These are phyloP conservation scores for Platysternon megacephalum DNA, from an alignment of 2,113 vertebrate species.

Conservation along the genomic window DNA sequence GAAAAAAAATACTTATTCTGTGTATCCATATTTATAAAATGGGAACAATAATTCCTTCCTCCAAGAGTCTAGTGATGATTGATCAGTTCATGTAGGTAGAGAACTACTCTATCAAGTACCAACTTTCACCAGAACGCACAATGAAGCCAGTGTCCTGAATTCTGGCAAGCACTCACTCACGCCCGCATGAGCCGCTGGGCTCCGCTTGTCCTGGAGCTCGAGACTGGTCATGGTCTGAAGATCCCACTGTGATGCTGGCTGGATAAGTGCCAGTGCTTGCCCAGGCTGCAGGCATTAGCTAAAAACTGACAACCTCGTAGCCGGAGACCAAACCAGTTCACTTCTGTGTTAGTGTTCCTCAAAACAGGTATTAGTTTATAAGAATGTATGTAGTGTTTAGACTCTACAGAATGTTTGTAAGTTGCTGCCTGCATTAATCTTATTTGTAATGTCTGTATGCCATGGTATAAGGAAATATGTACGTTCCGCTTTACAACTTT, in stretches of 20 bases:
- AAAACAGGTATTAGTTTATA: not conserved
- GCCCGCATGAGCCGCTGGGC: not conserved
- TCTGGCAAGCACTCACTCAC: not conserved
- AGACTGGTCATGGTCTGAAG: not conserved
- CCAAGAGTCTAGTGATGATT: not conserved
- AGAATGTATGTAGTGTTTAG: not conserved
- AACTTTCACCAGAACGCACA: not conserved
- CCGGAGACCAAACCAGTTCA: not conserved
- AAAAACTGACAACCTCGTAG: not conserved
- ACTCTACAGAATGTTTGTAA: not conserved
- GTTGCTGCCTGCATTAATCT: not conserved
- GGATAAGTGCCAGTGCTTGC: not conserved
- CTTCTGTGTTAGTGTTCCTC: not conserved
- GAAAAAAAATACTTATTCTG: not conserved
- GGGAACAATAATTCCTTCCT: not conserved
- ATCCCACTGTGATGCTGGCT: not conserved
- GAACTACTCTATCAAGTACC: not conserved
- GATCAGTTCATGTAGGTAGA: not conserved
- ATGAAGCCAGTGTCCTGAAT: not conserved
- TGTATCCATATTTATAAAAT: not conserved
- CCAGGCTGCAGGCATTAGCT: not conserved
- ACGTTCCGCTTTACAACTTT: not conserved
- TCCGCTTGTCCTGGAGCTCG: not conserved
- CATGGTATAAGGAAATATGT: not conserved
- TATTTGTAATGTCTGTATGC: not conserved